Conservation (phyloP, 2,888 invertebrate genomes). For the Conomelus anceps region DNA sequence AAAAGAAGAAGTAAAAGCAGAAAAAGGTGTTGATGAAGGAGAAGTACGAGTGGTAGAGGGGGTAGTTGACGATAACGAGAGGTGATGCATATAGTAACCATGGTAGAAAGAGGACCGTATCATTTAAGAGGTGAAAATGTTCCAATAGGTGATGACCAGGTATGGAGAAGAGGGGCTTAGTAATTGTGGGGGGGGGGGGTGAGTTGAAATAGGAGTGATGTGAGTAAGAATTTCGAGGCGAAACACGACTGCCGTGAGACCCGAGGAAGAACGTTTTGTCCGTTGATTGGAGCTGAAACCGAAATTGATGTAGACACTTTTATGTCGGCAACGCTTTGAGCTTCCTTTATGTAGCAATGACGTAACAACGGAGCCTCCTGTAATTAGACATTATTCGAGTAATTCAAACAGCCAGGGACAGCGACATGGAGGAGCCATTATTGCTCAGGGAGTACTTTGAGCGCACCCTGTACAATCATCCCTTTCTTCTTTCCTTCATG, state of each 20-base stretch:
- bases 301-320: not conserved
- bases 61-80: not conserved
- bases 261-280: not conserved
- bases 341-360: not conserved
- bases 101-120: no score
- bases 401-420: not conserved
- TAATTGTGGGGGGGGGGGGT: no score
- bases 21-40: no score
- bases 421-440: not conserved
- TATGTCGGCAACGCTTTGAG: not conserved
- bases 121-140: not conserved
- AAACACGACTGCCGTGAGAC: not conserved
- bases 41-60: no score
- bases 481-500: not conserved
- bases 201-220: not conserved
- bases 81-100: not conserved
- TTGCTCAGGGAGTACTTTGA: no score
- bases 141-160: not conserved
- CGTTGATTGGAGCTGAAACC: not conserved
- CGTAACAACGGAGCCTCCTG: not conserved
- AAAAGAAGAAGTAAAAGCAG: no score
- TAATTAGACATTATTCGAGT: not conserved
- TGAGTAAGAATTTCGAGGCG: not conserved
- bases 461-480: no score
- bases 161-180: not conserved